Evolutionary conservation across 2,797 vertebrate species (phyloP).

Genomic region (Paramormyrops hopkinsi): DNA sequence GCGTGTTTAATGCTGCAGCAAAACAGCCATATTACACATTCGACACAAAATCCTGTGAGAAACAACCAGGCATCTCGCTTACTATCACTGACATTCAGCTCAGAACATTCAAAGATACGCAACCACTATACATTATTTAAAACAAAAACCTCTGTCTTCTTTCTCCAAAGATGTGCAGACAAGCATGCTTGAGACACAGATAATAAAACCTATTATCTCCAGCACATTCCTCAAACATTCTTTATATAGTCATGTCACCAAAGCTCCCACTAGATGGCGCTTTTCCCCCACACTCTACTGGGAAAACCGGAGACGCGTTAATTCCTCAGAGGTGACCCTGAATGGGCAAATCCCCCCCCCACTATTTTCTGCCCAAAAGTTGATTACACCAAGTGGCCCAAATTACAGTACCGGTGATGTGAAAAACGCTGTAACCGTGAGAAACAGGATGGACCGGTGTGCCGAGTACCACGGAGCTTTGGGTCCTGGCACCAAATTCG

Average conservation of each 20-base stretch:
- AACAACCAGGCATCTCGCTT: background rate
- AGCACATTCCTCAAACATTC: constrained; percentile 7
- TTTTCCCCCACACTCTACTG: background rate
- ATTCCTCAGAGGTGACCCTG: background rate
- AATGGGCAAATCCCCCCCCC: background rate
- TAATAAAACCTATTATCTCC: background rate
- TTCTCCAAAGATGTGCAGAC: background rate
- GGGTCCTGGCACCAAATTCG: background rate
- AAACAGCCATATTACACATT: background rate
- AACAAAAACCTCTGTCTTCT: background rate
- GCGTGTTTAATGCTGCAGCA: background rate
- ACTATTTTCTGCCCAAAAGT: background rate
- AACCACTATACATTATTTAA: constrained; percentile 3
- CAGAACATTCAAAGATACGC: background rate
- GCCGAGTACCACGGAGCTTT: background rate
- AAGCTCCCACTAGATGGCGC: background rate
- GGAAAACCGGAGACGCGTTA: background rate
- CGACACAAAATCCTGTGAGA: background rate
- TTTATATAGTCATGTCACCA: constrained; percentile 1
- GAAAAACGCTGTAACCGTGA: background rate
- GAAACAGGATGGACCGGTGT: background rate
- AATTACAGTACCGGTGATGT: background rate
- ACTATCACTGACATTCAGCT: background rate
- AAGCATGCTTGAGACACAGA: background rate
- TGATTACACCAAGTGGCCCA: background rate